These are phyloP conservation scores for Ambastaia sidthimunki DNA, from an alignment of 2,797 vertebrate species.

Conservation along the genomic window DNA sequence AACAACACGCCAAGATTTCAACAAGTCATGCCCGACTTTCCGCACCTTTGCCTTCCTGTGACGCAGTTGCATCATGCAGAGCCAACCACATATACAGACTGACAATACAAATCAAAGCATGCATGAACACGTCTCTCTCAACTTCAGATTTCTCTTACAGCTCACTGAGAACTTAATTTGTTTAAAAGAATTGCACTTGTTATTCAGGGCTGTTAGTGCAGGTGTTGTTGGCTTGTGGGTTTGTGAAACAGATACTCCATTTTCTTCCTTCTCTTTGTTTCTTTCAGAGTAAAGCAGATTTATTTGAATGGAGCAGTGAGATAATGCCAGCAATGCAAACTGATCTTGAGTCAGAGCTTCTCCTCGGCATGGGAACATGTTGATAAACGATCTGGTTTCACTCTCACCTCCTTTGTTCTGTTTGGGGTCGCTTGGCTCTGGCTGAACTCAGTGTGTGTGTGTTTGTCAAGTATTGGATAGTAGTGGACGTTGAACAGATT, in stretches of 20 bases:
- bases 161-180: constrained; percentile 22
- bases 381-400: constrained; percentile 47
- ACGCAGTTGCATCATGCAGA: not conserved
- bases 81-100: constrained; percentile 2
- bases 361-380: constrained; percentile 43
- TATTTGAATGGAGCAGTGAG: constrained; percentile 37
- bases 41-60: constrained; percentile 22
- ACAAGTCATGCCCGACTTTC: constrained; percentile 12
- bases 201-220: constrained; percentile 44
- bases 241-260: constrained; percentile 34
- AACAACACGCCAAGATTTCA: constrained; percentile 10
- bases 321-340: constrained; percentile 46
- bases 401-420: constrained; percentile 36
- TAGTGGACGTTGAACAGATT: not conserved
- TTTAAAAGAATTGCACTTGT: constrained; percentile 36
- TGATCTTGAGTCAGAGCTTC: constrained; percentile 44
- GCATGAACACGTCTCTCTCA: constrained; percentile 27
- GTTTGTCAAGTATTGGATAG: constrained; percentile 15
- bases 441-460: constrained; percentile 35
- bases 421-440: constrained; percentile 49
- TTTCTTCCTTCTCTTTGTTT: constrained; percentile 34
- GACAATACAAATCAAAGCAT: constrained; percentile 26
- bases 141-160: constrained; percentile 11
- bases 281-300: constrained; percentile 29
- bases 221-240: constrained; percentile 44